Conservation (phyloP, 2,113 vertebrate species). For the Sylvilagus bachmani region DNA sequence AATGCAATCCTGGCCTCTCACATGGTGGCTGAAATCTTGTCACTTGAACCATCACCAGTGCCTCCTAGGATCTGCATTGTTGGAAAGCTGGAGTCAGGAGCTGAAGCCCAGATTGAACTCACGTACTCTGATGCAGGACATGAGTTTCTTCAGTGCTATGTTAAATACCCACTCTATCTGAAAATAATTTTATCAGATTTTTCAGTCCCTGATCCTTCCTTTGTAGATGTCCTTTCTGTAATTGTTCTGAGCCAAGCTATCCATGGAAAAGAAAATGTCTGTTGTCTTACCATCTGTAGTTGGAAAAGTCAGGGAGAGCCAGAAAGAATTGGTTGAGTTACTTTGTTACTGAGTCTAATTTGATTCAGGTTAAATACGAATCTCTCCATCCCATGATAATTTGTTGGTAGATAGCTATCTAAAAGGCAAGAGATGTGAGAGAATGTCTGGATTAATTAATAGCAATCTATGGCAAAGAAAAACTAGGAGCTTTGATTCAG, state of each 20-base stretch:
- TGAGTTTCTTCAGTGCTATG: no score
- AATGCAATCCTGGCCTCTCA: no score
- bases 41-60: no score
- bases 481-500: conserved; percentile 30
- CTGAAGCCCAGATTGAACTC: no score
- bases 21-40: no score
- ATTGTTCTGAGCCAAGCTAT: conserved; percentile 27
- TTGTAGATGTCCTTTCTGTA: conserved; percentile 44
- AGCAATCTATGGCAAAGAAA: conserved; percentile 6
- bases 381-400: background rate
- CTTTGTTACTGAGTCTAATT: conserved; percentile 37
- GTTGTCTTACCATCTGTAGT: conserved; percentile 31
- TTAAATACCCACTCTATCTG: no score
- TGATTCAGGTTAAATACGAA: conserved; percentile 61
- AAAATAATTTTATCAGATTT: conserved; percentile 44
- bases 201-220: conserved; percentile 29
- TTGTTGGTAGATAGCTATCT: conserved; percentile 54
- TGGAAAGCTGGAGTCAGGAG: no score
- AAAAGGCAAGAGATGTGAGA: conserved; percentile 35
- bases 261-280: conserved; percentile 12
- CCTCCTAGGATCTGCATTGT: no score
- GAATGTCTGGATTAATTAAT: conserved; percentile 48
- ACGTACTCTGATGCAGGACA: no score
- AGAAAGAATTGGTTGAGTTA: conserved; percentile 53
- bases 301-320: conserved; percentile 27